Conservation (phyloP, 2,797 vertebrate genomes). For the Chloroceryle amazona region DNA sequence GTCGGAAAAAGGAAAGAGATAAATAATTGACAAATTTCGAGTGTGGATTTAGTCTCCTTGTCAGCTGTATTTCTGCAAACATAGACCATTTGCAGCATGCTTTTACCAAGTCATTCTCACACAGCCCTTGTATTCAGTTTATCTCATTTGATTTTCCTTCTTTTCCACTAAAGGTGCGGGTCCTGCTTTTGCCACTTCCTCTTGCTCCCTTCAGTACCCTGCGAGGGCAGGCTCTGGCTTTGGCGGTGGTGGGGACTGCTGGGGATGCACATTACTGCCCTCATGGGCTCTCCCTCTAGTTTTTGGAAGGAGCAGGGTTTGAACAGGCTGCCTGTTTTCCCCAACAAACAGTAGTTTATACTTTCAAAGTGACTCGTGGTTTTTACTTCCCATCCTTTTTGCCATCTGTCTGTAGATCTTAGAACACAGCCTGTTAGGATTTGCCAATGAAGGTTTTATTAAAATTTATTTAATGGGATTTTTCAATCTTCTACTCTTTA, state of each 20-base stretch:
- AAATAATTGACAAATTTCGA: not conserved
- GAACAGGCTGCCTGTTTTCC: not conserved
- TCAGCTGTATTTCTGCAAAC: not conserved
- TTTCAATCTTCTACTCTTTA: conserved; percentile 39
- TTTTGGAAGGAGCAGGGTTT: not conserved
- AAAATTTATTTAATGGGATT: conserved; percentile 63
- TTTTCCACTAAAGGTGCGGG: not conserved
- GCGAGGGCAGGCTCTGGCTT: not conserved
- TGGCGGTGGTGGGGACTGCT: not conserved
- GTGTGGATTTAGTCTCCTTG: not conserved
- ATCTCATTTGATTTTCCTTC: not conserved
- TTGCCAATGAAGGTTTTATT: conserved; percentile 54
- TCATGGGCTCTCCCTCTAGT: rapidly evolving
- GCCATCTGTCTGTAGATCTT: conserved; percentile 62
- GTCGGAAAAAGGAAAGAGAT: not conserved
- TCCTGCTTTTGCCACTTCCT: not conserved
- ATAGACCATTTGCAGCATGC: not conserved
- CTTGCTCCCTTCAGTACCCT: not conserved
- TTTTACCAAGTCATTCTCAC: not conserved
- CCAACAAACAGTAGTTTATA: not conserved
- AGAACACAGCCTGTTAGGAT: conserved; percentile 15
- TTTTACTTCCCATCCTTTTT: conserved; percentile 45
- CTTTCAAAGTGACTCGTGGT: not conserved
- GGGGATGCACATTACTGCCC: rapidly evolving
- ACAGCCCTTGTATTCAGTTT: not conserved